Evolutionary conservation across 2,888 invertebrate species (phyloP).

Genomic region (Amphipyra tragopoginis): DNA sequence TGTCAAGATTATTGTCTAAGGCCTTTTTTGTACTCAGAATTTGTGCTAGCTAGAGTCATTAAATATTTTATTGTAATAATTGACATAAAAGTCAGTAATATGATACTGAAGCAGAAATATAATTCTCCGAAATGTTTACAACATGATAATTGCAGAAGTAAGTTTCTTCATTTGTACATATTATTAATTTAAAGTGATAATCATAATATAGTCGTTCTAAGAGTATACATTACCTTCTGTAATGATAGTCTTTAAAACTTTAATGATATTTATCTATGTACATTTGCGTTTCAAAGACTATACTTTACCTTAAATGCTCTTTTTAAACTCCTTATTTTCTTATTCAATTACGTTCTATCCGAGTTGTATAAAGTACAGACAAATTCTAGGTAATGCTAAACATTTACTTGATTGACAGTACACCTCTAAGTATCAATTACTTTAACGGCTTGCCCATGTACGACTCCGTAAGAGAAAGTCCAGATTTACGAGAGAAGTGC

Average conservation of each 20-base stretch:
- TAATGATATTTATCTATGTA: background rate
- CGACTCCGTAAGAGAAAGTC: slow-evolving; percentile 58
- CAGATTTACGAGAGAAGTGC: slow-evolving; percentile 60
- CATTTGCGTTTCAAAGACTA: slow-evolving; percentile 15
- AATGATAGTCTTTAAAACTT: too few relatives aligned
- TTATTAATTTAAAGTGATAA: too few relatives aligned
- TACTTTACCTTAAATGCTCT: slow-evolving; percentile 14
- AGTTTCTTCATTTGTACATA: background rate
- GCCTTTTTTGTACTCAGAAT: too few relatives aligned
- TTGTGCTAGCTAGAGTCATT: too few relatives aligned
- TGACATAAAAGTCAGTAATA: too few relatives aligned
- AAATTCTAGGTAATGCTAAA: slow-evolving; percentile 54
- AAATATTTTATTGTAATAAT: too few relatives aligned
- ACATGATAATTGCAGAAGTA: background rate
- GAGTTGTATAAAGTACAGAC: slow-evolving; percentile 38
- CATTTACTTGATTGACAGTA: slow-evolving; percentile 68
- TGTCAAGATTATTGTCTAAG: too few relatives aligned
- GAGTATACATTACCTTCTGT: too few relatives aligned
- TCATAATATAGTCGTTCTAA: too few relatives aligned
- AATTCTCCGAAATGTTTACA: too few relatives aligned
- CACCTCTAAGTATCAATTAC: slow-evolving; percentile 65
- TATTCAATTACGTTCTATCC: slow-evolving; percentile 38
- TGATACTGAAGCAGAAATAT: too few relatives aligned
- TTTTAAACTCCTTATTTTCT: slow-evolving; percentile 29
- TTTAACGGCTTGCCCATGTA: slow-evolving; percentile 60